These are phyloP conservation scores for Procavia capensis DNA, from an alignment of 2,113 vertebrate genomes.

Conservation along the genomic window DNA sequence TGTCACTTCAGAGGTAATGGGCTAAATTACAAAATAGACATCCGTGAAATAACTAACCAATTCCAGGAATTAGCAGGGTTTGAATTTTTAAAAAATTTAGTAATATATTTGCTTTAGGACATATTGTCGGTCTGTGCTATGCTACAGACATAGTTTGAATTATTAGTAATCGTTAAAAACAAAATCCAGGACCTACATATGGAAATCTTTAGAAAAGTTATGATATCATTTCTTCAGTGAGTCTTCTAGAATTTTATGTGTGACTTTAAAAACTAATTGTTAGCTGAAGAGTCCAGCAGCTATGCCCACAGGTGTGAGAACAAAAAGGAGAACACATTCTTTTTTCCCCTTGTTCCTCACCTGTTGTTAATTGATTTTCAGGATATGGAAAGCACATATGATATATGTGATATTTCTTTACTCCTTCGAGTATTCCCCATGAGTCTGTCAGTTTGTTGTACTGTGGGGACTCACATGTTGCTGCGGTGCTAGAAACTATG, in stretches of 20 bases:
- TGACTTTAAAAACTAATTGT: slow-evolving; percentile 7
- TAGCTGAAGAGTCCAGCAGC: neutral
- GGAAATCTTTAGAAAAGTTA: slow-evolving; percentile 28
- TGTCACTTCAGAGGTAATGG: slow-evolving; percentile 1
- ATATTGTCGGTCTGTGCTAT: neutral
- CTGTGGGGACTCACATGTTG: too few species aligned
- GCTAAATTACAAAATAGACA: slow-evolving; percentile 15
- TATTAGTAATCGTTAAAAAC: slow-evolving; percentile 36
- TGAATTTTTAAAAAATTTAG: slow-evolving; percentile 27
- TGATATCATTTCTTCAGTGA: neutral
- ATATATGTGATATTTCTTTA: neutral
- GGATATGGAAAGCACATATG: neutral
- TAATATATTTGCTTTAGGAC: neutral
- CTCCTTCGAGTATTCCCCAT: neutral
- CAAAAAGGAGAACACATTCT: neutral
- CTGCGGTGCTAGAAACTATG: too few species aligned
- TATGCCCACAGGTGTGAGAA: neutral
- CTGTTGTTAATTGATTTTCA: slow-evolving; percentile 40
- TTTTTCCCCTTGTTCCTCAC: neutral
- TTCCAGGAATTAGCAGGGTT: slow-evolving; percentile 27
- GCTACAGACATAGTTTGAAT: neutral
- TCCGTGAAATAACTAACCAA: slow-evolving; percentile 29
- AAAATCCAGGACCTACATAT: neutral
- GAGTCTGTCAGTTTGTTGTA: too few species aligned
- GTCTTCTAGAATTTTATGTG: neutral